These are phyloP conservation scores for Podarcis muralis DNA, from an alignment of 2,113 vertebrate genomes.

Conservation along the genomic window DNA sequence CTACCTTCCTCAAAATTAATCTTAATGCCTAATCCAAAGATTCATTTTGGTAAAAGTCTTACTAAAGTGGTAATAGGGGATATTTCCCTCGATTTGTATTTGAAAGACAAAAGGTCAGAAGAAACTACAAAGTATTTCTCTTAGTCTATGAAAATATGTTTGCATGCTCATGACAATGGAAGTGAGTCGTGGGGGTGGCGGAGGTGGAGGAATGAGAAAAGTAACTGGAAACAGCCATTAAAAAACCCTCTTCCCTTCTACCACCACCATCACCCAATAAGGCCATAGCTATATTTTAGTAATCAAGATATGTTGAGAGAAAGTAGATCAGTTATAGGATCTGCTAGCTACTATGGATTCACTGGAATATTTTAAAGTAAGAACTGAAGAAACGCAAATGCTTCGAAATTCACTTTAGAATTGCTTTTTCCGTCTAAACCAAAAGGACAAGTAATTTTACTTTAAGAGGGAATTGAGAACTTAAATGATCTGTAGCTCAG, in stretches of 20 bases:
- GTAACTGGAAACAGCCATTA: conserved; percentile 35
- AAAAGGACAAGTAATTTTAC: conserved; percentile 10
- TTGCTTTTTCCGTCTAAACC: conserved; percentile 22
- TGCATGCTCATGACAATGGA: conserved; percentile 52
- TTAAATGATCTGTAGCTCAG: conserved; percentile 37
- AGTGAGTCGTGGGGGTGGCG: conserved; percentile 12
- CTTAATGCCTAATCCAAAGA: conserved; percentile 21
- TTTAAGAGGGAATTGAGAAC: conserved; percentile 25
- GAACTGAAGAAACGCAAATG: conserved; percentile 43
- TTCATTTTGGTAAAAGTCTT: background rate
- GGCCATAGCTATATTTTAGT: conserved; percentile 30
- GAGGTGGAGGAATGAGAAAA: conserved; percentile 29
- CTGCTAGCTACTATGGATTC: conserved; percentile 10
- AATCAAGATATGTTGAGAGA: conserved; percentile 33
- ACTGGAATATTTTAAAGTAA: conserved; percentile 15
- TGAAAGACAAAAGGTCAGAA: conserved; percentile 54
- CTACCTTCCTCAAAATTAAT: background rate
- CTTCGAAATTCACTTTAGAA: conserved; percentile 34
- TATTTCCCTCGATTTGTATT: conserved; percentile 42
- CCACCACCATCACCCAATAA: conserved; percentile 10
- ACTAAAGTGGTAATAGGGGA: background rate
- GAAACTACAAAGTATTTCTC: conserved; percentile 54
- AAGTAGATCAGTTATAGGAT: conserved; percentile 6
- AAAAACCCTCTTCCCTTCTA: conserved; percentile 48
- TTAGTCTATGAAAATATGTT: conserved; percentile 48